Conservation (phyloP, 2,797 vertebrate genomes). For the Anabas testudineus region DNA sequence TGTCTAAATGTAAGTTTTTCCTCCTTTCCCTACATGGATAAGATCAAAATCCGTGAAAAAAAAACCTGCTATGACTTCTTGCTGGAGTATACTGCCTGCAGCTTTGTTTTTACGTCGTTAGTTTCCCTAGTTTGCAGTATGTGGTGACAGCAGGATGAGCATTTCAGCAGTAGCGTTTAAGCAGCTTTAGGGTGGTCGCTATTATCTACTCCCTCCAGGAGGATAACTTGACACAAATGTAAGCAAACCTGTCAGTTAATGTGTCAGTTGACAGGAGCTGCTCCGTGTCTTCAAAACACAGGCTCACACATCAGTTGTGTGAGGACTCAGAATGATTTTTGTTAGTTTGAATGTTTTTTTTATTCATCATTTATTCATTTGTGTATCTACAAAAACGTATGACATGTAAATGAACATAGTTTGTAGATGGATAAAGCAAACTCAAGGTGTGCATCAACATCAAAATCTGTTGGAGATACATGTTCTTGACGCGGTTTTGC, state of each 20-base stretch:
- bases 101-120: background rate
- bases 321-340: too few relatives aligned
- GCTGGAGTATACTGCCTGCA: too few relatives aligned
- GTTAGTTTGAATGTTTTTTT: too few relatives aligned
- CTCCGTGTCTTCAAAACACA: conserved; percentile 28
- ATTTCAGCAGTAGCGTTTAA: background rate
- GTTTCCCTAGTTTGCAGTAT: background rate
- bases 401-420: too few relatives aligned
- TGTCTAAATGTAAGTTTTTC: too few relatives aligned
- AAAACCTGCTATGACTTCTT: too few relatives aligned
- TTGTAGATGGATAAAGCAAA: too few relatives aligned
- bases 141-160: background rate
- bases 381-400: background rate
- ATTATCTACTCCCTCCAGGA: conserved; percentile 1
- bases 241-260: conserved; percentile 34
- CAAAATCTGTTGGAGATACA: background rate
- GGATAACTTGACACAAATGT: conserved; percentile 25
- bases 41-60: too few relatives aligned
- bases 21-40: too few relatives aligned
- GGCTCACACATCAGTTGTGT: conserved; percentile 20
- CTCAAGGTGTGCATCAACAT: too few relatives aligned
- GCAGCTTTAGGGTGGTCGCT: background rate
- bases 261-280: conserved; percentile 16
- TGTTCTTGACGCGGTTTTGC: conserved; percentile 41
- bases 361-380: too few relatives aligned